phyloP scores from a whole-genome alignment of 2,888 invertebrate species.

The Acrobasis suavella region DNA sequence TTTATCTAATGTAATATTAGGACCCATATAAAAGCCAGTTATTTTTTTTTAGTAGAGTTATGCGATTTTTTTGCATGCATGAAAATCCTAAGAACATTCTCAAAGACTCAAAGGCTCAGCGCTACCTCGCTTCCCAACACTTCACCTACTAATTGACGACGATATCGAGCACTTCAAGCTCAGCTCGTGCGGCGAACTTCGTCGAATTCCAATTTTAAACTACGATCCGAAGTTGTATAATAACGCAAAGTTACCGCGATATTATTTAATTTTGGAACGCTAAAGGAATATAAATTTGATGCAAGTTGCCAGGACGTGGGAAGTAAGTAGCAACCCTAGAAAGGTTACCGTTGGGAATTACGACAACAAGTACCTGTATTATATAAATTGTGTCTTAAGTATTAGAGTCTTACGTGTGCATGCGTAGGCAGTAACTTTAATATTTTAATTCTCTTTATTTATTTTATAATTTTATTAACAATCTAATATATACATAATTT shows the following conservation, averaged over 20 bases:
- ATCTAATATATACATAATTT: neutral
- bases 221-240: conserved; percentile 65
- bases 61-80: too few species aligned
- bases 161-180: conserved; percentile 67
- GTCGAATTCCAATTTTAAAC: conserved; percentile 71
- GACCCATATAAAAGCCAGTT: neutral
- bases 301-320: neutral
- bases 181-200: conserved; percentile 55
- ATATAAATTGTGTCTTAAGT: neutral
- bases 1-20: too few species aligned
- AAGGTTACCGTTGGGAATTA: neutral
- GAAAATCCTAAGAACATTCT: neutral
- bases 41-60: too few species aligned
- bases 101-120: conserved; percentile 14
- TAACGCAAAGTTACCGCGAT: conserved; percentile 44
- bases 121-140: conserved; percentile 3
- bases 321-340: neutral
- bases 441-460: neutral
- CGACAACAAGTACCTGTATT: neutral
- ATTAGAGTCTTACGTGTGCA: neutral
- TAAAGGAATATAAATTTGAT: neutral
- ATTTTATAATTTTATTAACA: neutral
- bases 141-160: conserved; percentile 71
- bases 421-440: neutral
- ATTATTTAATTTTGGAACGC: conserved; percentile 34